phyloP scores from a whole-genome alignment of 2,797 vertebrate species.

The Phrynocephalus vlangalii region DNA sequence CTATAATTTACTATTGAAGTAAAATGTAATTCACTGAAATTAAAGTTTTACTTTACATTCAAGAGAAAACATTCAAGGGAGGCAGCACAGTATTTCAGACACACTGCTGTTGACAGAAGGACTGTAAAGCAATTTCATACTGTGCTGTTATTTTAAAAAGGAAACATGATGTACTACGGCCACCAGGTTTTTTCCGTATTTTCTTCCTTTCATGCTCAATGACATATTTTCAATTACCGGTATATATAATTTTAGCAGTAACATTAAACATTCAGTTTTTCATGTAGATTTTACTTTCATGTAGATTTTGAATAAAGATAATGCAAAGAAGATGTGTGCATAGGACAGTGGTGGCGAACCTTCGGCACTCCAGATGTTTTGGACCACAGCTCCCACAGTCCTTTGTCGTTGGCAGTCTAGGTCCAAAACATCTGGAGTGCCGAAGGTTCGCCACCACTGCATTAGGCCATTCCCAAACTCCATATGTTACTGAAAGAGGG shows the following conservation, averaged over 20 bases:
- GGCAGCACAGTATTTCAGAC: neutral
- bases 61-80: neutral
- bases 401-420: too few relatives aligned
- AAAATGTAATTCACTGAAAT: constrained; percentile 17
- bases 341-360: neutral
- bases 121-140: neutral
- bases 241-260: constrained; percentile 38
- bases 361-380: too few relatives aligned
- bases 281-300: neutral
- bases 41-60: neutral
- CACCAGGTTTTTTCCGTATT: neutral
- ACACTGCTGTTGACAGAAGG: neutral
- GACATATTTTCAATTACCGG: neutral
- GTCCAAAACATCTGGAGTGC: too few relatives aligned
- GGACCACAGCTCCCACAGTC: too few relatives aligned
- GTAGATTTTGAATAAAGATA: constrained; percentile 22
- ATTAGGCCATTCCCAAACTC: neutral
- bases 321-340: neutral
- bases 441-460: too few relatives aligned
- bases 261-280: constrained; percentile 20
- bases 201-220: constrained; percentile 21
- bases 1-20: constrained; percentile 3
- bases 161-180: neutral
- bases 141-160: neutral
- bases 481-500: constrained; percentile 34